Conservation (phyloP, 2,113 vertebrate genomes). For the Phrynosoma blainvillii region DNA sequence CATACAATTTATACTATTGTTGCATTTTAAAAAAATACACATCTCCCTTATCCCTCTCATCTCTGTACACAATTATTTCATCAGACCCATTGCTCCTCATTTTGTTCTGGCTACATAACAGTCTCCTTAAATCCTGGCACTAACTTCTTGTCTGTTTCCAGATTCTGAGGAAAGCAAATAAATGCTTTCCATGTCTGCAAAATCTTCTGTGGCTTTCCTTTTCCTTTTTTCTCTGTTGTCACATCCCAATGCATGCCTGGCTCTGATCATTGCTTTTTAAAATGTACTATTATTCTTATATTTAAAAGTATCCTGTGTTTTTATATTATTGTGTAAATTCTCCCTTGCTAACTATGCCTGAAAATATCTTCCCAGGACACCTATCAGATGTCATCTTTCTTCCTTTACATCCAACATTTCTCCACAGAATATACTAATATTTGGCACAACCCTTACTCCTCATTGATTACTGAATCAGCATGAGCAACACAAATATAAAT, state of each 20-base stretch:
- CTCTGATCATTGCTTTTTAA: neutral
- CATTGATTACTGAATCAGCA: neutral
- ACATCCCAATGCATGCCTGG: neutral
- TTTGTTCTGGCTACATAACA: neutral
- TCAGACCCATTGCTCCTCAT: neutral
- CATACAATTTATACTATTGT: slow-evolving; percentile 4
- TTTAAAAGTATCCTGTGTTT: neutral
- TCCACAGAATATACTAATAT: neutral
- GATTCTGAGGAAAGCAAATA: neutral
- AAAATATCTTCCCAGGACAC: neutral
- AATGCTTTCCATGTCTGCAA: neutral
- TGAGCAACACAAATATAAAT: neutral
- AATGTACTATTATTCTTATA: neutral
- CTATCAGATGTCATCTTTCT: neutral
- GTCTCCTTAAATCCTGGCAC: neutral
- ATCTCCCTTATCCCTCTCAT: neutral
- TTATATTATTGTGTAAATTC: neutral
- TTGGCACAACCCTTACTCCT: neutral
- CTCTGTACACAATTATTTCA: neutral
- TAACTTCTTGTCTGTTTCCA: neutral
- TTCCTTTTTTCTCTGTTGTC: neutral
- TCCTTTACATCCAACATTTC: neutral
- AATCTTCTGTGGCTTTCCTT: neutral
- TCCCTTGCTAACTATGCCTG: neutral
- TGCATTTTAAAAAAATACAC: neutral